Evolutionary conservation across 1,140 invertebrate genomes (phyloP), one percentile per base, ranked within the genome.

Genomic region (Eueides isabella): DNA sequence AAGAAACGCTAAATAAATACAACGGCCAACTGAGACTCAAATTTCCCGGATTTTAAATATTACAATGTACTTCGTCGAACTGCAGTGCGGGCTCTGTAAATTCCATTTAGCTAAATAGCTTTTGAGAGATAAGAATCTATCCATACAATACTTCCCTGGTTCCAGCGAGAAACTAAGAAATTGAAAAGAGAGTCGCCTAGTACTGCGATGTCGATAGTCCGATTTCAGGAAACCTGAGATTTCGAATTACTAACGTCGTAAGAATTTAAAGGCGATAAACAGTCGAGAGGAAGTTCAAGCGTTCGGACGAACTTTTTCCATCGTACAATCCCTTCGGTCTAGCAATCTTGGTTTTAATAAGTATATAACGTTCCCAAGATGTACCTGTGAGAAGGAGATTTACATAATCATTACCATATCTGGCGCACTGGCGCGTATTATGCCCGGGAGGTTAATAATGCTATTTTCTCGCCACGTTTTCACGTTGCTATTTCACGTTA

Each of bases 371-470:
- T 88, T 91, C 86, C 83, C 82, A 82, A 90, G 89, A 90, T 91
- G 90, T 93, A 92, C 90, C 89, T 92, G 88, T 88, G 89, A 90
- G 90, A 75, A 85, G 87, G 78, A 84, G 85, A 93, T 93, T 93
- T 92, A 91, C 91, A 93, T 94, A 94, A 94, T 93, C 88, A 93
- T 93, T 93, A 94, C 89, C 92, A 93, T 94, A 94, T 93, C 90
- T 93, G 88, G 90, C 91, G 87, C 88, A 89, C 86, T 90, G 89
- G 90, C 89, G 91, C 85, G 87, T 92, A 93, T 93, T 93, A 92
- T 89, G 85, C 92, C 91, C 92, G 79, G 85, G 92, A 94, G 92
- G 92, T 94, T 94, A 94, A 94, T 94, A 94, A 94, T 93, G 92
- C 90, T 91, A 94, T 94, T 93, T 93, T 93, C 92, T 93, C 90